A percentile compares a stretch with the other conserved stretches of the same genome.
Conservation (phyloP, 1,140 invertebrate genomes). For the Macrobrachium rosenbergii region DNA sequence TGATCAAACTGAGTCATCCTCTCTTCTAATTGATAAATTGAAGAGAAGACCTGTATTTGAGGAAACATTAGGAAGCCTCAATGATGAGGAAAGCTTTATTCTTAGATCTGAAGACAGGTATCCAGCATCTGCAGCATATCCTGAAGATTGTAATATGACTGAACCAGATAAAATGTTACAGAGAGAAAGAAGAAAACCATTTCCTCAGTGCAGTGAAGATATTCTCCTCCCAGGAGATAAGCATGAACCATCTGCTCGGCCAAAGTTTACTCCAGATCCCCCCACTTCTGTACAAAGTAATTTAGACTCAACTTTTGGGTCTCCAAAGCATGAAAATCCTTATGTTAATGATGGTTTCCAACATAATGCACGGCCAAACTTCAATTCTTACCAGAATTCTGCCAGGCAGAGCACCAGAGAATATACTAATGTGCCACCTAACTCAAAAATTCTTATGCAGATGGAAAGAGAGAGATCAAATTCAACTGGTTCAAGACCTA, state of each 20-base stretch:
- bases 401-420: conserved; percentile 17
- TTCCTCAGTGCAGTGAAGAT: conserved; percentile 48
- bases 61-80: conserved; percentile 53
- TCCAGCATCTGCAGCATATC: conserved; percentile 64
- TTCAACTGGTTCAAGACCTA: conserved; percentile 52
- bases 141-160: conserved; percentile 53
- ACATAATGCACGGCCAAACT: conserved; percentile 31
- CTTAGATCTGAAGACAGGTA: conserved; percentile 64
- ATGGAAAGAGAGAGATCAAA: conserved; percentile 54
- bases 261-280: conserved; percentile 51
- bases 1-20: conserved; percentile 53
- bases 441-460: conserved; percentile 34
- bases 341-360: conserved; percentile 60
- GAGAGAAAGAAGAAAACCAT: conserved; percentile 55
- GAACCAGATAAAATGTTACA: conserved; percentile 52
- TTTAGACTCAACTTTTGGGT: conserved; percentile 48
- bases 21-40: conserved; percentile 49
- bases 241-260: conserved; percentile 49
- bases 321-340: conserved; percentile 48
- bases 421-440: conserved; percentile 45
- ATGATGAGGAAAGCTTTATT: conserved; percentile 64
- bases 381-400: conserved; percentile 30
- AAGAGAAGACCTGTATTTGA: conserved; percentile 63
- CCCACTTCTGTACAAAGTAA: conserved; percentile 52
- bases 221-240: conserved; percentile 59